Base-by-base conservation (phyloP, 2,113 vertebrate species). In the Peromyscus leucopus region DNA sequence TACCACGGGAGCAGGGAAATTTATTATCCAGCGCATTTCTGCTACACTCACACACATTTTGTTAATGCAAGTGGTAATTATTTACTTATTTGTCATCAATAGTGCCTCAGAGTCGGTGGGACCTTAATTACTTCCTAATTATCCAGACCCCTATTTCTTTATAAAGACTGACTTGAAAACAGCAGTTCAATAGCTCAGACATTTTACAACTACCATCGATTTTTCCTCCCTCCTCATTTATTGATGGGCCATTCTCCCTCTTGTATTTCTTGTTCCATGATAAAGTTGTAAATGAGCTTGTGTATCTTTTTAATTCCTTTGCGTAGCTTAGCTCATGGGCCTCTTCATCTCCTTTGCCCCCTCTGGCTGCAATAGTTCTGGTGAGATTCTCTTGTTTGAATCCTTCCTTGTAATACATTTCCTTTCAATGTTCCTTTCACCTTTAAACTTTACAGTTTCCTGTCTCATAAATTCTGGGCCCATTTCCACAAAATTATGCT, bases 201-300 rank as follows among this genome's bases (percentile, higher is more conserved):
- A 98, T 98, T 99, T 98, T 98, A 98, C 97, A 98, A 96, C 96
- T 95, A 96, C 96, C 98, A 99, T 98, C 95, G 98, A 99, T 98
- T 98, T 98, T 98, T 98, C 98, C 98, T 98, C 98, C 98, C 97
- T 98, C 98, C 96, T 98, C 97, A 98, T 98, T 98, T 98, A 98
- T 98, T 98, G 98, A 99, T 98, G 98, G 97, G 95, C 97, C 96
- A 96, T 98, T 98, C 98, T 98, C 97, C 98, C 97, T 98, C 98
- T 98, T 97, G 97, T 97, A 98, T 98, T 98, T 98, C 97, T 97
- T 99, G 98, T 98, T 97, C 96, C 98, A 97, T 97, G 98, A 98
- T 98, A 98, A 98, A 98, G 97, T 98, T 98, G 97, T 98, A 97
- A 98, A 98, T 98, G 98, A 98, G 97, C 91, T 96, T 96, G 97